Evolutionary conservation across 2,113 vertebrate genomes (phyloP), one percentile per base, ranked within the genome.

Genomic region (Corydoras sp.): DNA sequence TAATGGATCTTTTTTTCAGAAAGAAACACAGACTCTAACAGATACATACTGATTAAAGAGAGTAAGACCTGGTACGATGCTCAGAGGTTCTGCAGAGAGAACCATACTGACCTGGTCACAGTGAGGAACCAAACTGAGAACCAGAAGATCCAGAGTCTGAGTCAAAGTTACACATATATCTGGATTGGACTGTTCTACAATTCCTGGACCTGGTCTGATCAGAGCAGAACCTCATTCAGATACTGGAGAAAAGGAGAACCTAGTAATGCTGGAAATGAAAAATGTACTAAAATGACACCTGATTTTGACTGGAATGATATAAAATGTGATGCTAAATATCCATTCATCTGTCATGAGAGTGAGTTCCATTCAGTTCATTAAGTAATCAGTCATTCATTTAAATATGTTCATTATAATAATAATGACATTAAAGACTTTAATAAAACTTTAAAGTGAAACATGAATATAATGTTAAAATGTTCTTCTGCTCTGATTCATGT

Each of bases 331-430:
- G 18, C 1, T 24, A 2, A 24, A 24, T 24, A 29, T 35, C 54
- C 54, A n/a, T 73, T 66, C 56, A 48, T 66, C 48, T 73, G 71
- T 56, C 15, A 65, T n/a, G 12, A 73, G 24, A 31, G 71, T 73
- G 63, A 73, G 71, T 66, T 24, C 35, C 35, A 43, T 2, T 43
- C 35, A 2, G 35, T 43, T 43, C 35, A 43, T 24, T 24, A 24
- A 24, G 18, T 24, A 1, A 24, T 24, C 18, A 24, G 18, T 2
- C 18, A 2, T 43, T 43, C 2, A 43, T 43, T 43, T 43, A 43
- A 43, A 43, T 43, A 4, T 43, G 35, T 43, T 43, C 35, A 43
- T 43, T 43, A 43, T 2, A 43, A 43, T 43, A 43, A 43, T 43
- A 43, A 43, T 43, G 35, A 2, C 4, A 43, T 43, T 5, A 43